These are phyloP conservation scores for Plagodis pulveraria DNA, from an alignment of 2,888 invertebrate genomes.

Conservation along the genomic window DNA sequence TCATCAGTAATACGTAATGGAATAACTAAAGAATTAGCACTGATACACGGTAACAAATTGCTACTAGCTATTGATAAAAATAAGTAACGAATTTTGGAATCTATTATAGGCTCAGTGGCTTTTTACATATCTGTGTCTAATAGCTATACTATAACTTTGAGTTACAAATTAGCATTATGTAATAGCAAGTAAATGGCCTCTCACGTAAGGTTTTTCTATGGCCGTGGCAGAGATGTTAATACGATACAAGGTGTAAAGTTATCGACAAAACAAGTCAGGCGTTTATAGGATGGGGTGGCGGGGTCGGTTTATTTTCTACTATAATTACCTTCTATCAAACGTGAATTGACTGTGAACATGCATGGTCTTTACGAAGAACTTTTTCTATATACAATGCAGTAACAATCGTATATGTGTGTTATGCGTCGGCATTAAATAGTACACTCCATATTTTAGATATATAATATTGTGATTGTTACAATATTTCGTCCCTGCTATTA, in stretches of 20 bases:
- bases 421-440: too few species aligned
- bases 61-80: neutral
- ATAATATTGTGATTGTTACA: too few species aligned
- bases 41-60: neutral
- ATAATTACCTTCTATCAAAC: conserved; percentile 47
- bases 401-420: too few species aligned
- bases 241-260: conserved; percentile 64
- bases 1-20: conserved; percentile 11
- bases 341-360: conserved; percentile 41
- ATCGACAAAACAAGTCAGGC: conserved; percentile 76
- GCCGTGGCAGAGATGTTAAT: conserved; percentile 45
- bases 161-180: neutral
- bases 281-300: conserved; percentile 44
- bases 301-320: conserved; percentile 12
- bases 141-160: neutral
- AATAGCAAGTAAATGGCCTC: conserved; percentile 6
- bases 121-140: too few species aligned
- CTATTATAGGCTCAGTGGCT: too few species aligned
- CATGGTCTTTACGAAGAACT: conserved; percentile 15
- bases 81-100: too few species aligned
- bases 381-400: neutral
- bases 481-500: too few species aligned
- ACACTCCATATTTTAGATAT: too few species aligned
- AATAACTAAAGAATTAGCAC: neutral
- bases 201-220: conserved; percentile 28